A percentile compares a stretch with the other conserved stretches of the same genome.
Evolutionary conservation across 2,113 vertebrate genomes (phyloP).

Genomic region (Semicossyphus pulcher): DNA sequence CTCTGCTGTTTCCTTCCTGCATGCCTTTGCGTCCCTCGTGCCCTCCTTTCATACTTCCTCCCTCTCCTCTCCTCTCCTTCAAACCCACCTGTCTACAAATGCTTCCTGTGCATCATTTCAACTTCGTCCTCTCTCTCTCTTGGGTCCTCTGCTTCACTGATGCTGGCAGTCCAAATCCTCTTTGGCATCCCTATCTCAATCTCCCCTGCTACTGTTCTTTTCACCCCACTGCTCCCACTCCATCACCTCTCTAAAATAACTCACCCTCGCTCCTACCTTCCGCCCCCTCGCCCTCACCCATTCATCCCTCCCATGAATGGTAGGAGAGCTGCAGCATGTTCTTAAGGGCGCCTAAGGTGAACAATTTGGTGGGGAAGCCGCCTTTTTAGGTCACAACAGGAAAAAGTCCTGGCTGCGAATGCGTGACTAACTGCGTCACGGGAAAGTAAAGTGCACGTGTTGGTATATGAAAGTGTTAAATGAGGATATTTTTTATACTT

Average conservation of each 20-base stretch:
- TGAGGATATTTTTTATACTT: slow-evolving; percentile 12
- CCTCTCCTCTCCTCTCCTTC: slow-evolving; percentile 17
- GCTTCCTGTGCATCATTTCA: slow-evolving; percentile 40
- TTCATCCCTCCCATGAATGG: slow-evolving; percentile 34
- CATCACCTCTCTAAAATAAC: slow-evolving; percentile 60
- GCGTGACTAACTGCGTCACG: slow-evolving; percentile 32
- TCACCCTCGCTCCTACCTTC: not conserved
- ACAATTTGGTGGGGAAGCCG: slow-evolving; percentile 18
- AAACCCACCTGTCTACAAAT: slow-evolving; percentile 53
- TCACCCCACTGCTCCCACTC: slow-evolving; percentile 67
- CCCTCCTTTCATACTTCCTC: not conserved
- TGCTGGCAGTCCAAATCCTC: slow-evolving; percentile 63
- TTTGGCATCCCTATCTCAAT: slow-evolving; percentile 64
- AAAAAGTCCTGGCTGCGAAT: slow-evolving; percentile 23
- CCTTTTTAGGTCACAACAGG: slow-evolving; percentile 37
- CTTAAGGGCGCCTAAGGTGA: slow-evolving; percentile 34
- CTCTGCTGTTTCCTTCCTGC: slow-evolving; percentile 7
- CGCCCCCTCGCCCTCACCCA: slow-evolving; percentile 8
- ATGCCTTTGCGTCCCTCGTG: slow-evolving; percentile 15
- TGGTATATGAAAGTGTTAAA: not conserved
- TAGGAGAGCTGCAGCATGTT: slow-evolving; percentile 28
- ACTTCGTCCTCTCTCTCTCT: slow-evolving; percentile 15
- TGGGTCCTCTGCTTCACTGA: slow-evolving; percentile 56
- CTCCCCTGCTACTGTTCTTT: slow-evolving; percentile 58
- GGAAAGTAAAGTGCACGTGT: slow-evolving; percentile 1